Base-by-base conservation (phyloP, 2,113 vertebrate genomes). In the Pomatorhinus ruficollis region DNA sequence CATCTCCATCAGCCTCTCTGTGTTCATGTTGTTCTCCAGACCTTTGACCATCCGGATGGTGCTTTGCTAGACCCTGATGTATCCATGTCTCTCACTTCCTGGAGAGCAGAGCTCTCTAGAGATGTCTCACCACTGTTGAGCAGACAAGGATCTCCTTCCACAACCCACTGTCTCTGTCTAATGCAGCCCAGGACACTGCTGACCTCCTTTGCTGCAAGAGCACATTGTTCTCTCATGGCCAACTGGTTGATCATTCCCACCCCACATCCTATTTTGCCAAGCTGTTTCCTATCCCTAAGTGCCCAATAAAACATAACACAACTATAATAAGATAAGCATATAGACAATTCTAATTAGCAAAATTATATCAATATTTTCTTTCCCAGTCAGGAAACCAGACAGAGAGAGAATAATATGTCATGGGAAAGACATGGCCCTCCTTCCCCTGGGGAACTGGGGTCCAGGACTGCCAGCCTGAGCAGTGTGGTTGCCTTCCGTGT, bases 31-130 rank as follows among this genome's bases (percentile, higher is more conserved):
- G 21, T 18, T 86, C 13, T 72, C 22, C 12, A 65, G 19, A 20
- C 23, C 49, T 20, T 28, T 72, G 40, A 31, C 6, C 11, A 6
- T 16, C 20, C 23, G 37, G 7, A 17, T 33, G 20, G 3, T 7
- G 5, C 47, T 81, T 66, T 45, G 13, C 6, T 12, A 9, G 24
- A 33, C 10, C 60, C 11, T 11, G 10, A n/a, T 2, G 7, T 15
- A 57, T 5, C 10, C 8, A 14, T 1, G 4, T 23, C 6, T 37
- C 19, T 37, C 2, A 0, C 3, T 3, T 37, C 3, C 21, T 53
- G 25, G 4, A 30, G 8, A 84, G 5, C 11, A 61, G 28, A 87
- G 11, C 2, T 39, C 28, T 61, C 20, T 27, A 23, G 37, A 28
- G 28, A 7, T 18, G 5, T 24, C 22, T 57, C 31, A 42, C 4